Evolutionary conservation across 2,888 invertebrate genomes (phyloP), one percentile per base, ranked within the genome.

Genomic region (Gastracanthus pulcherrimus): DNA sequence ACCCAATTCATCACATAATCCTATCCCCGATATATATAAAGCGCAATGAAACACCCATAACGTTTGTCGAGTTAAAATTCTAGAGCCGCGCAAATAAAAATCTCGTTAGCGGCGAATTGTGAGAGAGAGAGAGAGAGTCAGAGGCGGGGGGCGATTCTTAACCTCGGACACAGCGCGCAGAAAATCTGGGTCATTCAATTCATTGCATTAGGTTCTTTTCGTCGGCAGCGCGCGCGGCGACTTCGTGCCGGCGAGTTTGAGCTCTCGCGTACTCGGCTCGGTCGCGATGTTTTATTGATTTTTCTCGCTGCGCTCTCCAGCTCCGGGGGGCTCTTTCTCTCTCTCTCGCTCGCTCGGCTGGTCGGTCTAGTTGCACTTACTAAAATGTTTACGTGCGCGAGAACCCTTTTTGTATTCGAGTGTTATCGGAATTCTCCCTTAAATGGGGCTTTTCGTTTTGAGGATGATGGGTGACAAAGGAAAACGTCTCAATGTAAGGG

Each of bases 151-250:
- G 55, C 74, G 69, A 71, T 71, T 76, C 67, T 71, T 79, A 77
- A 76, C 76, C 78, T 78, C 70, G 82, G 58, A 60, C 67, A 29
- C 48, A 7, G 34, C 60, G 62, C 58, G 51, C 34, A 36, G 41
- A 80, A n/a, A 82, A 82, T 82, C 82, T 82, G 64, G 82, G 82
- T 82, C 82, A 82, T 80, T 80, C 76, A 70, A 82, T 82, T 82
- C 80, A 80, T 82, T 80, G 82, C 82, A 82, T 82, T 82, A 80
- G 80, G 74, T 82, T 80, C 82, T 82, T 82, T 82, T 82, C 74
- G 79, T 80, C 62, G 41, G 51, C 19, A 41, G 45, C 66, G 13
- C 36, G n/a, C 62, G 36, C 31, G 62, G 69, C 69, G 67, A 81
- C 77, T 77, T 71, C 60, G 71, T 70, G 78, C 55, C 71, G 82